These are phyloP conservation scores for Ptiloglossa arizonensis DNA, from an alignment of 1,140 invertebrate genomes.

Conservation along the genomic window DNA sequence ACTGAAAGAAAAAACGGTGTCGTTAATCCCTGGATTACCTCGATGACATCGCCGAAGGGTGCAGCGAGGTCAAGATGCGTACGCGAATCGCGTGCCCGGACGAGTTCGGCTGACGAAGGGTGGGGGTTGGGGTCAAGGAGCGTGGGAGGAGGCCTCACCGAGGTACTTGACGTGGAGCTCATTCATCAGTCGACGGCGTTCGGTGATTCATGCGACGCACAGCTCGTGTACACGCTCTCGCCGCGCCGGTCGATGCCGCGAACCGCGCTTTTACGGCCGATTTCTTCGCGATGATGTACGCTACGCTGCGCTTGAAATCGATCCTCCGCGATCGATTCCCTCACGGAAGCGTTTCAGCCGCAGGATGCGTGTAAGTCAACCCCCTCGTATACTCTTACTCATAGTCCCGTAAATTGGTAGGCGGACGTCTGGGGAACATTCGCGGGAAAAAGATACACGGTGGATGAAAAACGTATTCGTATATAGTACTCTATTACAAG, in stretches of 20 bases:
- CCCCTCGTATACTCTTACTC: too few species aligned
- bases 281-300: constrained; percentile 12
- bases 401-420: too few species aligned
- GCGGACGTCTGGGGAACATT: too few species aligned
- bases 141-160: constrained; percentile 38
- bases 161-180: constrained; percentile 51
- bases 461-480: too few species aligned
- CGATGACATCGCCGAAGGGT: constrained; percentile 1
- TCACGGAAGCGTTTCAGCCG: neutral
- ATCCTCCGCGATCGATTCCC: neutral
- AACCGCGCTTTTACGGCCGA: constrained; percentile 7
- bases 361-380: neutral
- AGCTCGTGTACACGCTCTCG: too few species aligned
- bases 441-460: too few species aligned
- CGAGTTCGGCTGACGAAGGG: too few species aligned
- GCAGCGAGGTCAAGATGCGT: constrained; percentile 33
- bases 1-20: neutral
- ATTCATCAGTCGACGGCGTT: constrained; percentile 60
- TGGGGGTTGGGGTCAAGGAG: constrained; percentile 37
- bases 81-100: constrained; percentile 20
- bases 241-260: constrained; percentile 9
- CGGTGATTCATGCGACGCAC: constrained; percentile 58
- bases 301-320: neutral
- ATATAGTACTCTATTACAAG: too few species aligned
- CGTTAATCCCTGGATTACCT: constrained; percentile 16